These are phyloP conservation scores for Mimachlamys varia DNA, from an alignment of 2,888 invertebrate genomes.

Conservation along the genomic window DNA sequence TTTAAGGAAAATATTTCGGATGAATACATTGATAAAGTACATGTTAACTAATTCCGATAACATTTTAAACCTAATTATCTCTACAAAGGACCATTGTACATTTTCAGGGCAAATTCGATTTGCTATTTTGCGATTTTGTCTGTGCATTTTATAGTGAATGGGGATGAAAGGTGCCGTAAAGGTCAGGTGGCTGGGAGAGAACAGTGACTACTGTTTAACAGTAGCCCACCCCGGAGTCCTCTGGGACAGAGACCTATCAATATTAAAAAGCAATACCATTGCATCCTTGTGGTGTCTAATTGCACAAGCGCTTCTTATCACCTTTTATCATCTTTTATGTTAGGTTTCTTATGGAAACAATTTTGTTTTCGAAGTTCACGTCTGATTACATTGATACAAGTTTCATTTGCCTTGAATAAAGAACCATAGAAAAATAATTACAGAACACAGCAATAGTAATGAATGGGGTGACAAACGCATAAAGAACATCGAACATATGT, in stretches of 20 bases:
- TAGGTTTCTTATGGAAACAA: background rate
- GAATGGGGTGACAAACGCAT: too few relatives aligned
- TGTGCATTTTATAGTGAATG: background rate
- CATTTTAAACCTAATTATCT: background rate
- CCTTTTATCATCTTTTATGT: background rate
- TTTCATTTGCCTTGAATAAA: background rate
- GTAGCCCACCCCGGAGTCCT: background rate
- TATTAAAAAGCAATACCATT: background rate
- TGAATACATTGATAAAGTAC: background rate
- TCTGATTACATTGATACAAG: background rate
- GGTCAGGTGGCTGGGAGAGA: background rate
- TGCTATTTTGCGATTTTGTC: background rate
- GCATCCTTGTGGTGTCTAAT: background rate
- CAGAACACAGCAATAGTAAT: background rate
- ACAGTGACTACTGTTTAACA: background rate
- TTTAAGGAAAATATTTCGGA: background rate
- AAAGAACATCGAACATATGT: background rate
- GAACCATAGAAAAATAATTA: too few relatives aligned
- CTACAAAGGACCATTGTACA: background rate
- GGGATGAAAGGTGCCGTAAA: background rate
- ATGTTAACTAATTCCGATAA: background rate
- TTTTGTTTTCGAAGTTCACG: background rate
- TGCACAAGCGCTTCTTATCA: background rate
- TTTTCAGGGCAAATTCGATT: background rate
- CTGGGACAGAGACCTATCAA: background rate